Evolutionary conservation across 2,113 vertebrate genomes (phyloP).

Genomic region (Protomyctophum bolini): DNA sequence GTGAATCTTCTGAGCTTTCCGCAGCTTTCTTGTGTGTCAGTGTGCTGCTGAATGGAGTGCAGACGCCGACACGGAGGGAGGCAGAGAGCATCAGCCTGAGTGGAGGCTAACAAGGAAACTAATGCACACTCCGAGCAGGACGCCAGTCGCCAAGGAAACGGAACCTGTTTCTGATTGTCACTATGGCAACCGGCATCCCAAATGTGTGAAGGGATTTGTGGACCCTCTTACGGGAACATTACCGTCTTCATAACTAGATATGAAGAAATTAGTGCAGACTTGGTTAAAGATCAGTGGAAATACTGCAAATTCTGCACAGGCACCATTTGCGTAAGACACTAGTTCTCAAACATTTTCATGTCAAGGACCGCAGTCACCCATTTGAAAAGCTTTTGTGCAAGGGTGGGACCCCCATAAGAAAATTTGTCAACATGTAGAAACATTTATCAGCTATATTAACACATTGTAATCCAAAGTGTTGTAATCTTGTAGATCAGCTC

Average conservation of each 20-base stretch:
- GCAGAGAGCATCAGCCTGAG: not conserved
- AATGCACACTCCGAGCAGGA: slow-evolving; percentile 26
- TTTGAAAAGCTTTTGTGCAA: slow-evolving; percentile 15
- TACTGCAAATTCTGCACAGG: too few species aligned
- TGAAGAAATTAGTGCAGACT: too few species aligned
- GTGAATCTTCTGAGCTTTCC: not conserved
- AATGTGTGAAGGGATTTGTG: slow-evolving; percentile 22
- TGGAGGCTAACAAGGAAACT: slow-evolving; percentile 39
- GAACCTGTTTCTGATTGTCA: slow-evolving; percentile 53
- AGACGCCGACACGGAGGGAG: not conserved
- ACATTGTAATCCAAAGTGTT: too few species aligned
- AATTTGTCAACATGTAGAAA: too few species aligned
- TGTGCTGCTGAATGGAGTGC: not conserved
- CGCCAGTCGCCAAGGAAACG: slow-evolving; percentile 68
- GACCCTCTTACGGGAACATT: too few species aligned
- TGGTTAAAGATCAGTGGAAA: too few species aligned
- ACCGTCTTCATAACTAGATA: too few species aligned
- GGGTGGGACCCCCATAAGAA: not conserved
- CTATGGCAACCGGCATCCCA: slow-evolving; percentile 63
- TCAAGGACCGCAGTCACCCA: too few species aligned
- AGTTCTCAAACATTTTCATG: too few species aligned
- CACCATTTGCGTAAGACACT: too few species aligned
- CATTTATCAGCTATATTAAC: too few species aligned
- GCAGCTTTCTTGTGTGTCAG: too few species aligned
- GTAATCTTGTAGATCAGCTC: not conserved